Evolutionary conservation across 2,797 vertebrate genomes (phyloP).

Genomic region (Megaceryle alcyon): DNA sequence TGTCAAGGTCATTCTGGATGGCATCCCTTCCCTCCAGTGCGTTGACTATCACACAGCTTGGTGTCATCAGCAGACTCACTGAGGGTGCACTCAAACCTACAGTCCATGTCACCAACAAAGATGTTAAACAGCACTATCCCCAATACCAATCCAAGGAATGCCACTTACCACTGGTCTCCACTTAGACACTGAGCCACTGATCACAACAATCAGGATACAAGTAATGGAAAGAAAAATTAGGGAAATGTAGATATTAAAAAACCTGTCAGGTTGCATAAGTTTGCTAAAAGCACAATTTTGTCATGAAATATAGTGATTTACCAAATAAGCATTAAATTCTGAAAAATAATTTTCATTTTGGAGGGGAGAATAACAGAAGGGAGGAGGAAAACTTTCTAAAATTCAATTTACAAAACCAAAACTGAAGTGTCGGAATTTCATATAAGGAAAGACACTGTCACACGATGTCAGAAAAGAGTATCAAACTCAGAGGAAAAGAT

Average conservation of each 20-base stretch:
- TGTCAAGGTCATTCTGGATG: no score
- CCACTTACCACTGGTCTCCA: background rate
- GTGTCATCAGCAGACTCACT: background rate
- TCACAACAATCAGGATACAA: background rate
- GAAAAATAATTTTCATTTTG: background rate
- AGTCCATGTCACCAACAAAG: background rate
- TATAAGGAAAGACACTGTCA: background rate
- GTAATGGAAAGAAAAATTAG: background rate
- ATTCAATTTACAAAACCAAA: background rate
- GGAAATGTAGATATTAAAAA: background rate
- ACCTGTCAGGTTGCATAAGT: background rate
- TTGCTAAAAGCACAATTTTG: background rate
- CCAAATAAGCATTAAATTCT: background rate
- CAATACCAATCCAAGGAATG: background rate
- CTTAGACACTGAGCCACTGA: background rate
- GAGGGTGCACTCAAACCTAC: background rate
- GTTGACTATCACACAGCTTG: background rate
- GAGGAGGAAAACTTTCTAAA: background rate
- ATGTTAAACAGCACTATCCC: background rate
- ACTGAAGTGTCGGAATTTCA: background rate
- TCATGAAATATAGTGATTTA: background rate
- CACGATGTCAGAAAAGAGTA: background rate
- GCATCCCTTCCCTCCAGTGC: no score
- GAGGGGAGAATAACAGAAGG: background rate
- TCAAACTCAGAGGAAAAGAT: background rate